These are phyloP conservation scores for Podiceps cristatus DNA, from an alignment of 2,113 vertebrate species.

Conservation along the genomic window DNA sequence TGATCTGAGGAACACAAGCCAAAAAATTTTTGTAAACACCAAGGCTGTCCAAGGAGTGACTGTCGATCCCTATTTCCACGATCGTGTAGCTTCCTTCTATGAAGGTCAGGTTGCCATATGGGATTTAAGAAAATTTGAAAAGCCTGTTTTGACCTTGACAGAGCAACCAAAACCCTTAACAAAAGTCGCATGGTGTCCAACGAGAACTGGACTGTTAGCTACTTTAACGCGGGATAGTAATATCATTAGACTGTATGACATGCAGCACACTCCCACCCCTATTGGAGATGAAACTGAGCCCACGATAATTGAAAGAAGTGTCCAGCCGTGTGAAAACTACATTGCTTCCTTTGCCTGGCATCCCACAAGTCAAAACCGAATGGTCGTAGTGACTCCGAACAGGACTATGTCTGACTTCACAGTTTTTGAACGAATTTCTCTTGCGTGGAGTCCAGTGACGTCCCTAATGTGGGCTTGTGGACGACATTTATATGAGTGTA, in stretches of 20 bases:
- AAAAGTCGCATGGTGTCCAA: slow-evolving; percentile 98
- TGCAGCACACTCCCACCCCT: slow-evolving; percentile 96
- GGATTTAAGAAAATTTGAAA: slow-evolving; percentile 98
- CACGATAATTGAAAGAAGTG: slow-evolving; percentile 96
- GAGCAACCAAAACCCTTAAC: slow-evolving; percentile 96
- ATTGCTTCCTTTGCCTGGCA: slow-evolving; percentile 98
- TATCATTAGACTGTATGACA: slow-evolving; percentile 95
- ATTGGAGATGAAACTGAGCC: slow-evolving; percentile 98
- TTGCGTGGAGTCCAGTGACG: slow-evolving; percentile 95
- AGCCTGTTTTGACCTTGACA: slow-evolving; percentile 93
- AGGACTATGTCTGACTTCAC: slow-evolving; percentile 97
- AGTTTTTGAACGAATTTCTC: slow-evolving; percentile 96
- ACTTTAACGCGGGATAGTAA: slow-evolving; percentile 96
- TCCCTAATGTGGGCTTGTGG: slow-evolving; percentile 98
- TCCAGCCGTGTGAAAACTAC: slow-evolving; percentile 92
- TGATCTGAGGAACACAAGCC: slow-evolving; percentile 95
- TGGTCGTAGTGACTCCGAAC: slow-evolving; percentile 96
- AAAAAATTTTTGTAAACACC: slow-evolving; percentile 98
- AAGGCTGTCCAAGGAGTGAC: slow-evolving; percentile 98
- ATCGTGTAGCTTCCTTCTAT: slow-evolving; percentile 96
- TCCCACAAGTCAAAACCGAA: slow-evolving; percentile 95
- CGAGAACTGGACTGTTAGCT: slow-evolving; percentile 92
- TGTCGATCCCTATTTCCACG: slow-evolving; percentile 93
- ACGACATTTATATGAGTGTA: slow-evolving; percentile 92
- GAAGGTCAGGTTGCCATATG: slow-evolving; percentile 99